A percentile compares a stretch with the other conserved stretches of the same genome.
phyloP scores from a whole-genome alignment of 2,888 invertebrate species.

The Galeopsomyia nigrocyanea region DNA sequence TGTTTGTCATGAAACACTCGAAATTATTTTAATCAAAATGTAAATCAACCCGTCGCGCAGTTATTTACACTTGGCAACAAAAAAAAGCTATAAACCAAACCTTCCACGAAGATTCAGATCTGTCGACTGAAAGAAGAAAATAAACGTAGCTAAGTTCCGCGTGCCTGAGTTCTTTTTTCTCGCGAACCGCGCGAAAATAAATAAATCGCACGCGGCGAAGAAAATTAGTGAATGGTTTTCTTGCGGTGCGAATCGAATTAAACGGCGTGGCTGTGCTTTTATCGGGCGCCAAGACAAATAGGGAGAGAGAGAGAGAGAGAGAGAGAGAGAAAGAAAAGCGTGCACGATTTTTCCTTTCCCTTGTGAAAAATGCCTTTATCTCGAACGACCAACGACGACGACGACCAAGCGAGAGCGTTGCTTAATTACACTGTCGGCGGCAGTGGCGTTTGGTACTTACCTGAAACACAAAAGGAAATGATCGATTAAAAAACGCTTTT shows the following conservation, averaged over 20 bases:
- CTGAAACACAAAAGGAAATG: conserved; percentile 28
- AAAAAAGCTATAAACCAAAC: no score
- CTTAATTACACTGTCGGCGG: conserved; percentile 28
- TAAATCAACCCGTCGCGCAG: no score
- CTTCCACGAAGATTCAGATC: no score
- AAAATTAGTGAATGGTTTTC: conserved; percentile 3
- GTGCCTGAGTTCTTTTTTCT: no score
- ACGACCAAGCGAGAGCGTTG: background rate
- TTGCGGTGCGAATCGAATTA: background rate
- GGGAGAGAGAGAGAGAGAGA: no score
- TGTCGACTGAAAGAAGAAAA: no score
- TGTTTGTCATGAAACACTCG: no score
- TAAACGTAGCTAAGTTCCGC: no score
- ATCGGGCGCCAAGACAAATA: background rate
- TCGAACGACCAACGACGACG: no score
- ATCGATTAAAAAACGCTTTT: background rate
- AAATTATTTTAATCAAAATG: no score
- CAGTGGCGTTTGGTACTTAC: conserved; percentile 23
- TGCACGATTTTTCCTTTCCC: background rate
- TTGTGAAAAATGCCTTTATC: conserved; percentile 1
- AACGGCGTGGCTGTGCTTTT: background rate
- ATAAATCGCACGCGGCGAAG: background rate
- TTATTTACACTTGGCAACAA: no score
- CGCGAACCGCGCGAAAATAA: no score
- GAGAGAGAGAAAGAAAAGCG: background rate